Evolutionary conservation across 37 sponge, comb jelly and placozoan species (phyloP), one percentile per base, ranked within the genome.

Genomic region (Halichondria panicea): DNA sequence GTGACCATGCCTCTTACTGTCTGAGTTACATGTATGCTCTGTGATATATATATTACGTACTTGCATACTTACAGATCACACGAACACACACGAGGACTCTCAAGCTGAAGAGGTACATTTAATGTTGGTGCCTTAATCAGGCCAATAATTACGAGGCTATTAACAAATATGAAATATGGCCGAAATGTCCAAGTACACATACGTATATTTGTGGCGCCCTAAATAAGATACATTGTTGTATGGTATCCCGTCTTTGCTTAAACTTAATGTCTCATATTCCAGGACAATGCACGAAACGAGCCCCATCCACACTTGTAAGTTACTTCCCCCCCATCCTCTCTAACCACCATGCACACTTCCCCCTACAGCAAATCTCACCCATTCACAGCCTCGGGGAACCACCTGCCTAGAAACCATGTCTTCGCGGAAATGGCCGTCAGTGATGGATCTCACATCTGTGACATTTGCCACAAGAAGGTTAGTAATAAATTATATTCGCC

Each of bases 401-500:
- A 72, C 11, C 19, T 56, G 38, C 72, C 72, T 24, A 54, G 57
- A 21, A 31, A 50, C 25, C 77, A 76, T 34, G 0, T 52, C n/a
- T 76, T 76, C 37, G 38, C 44, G 21, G 55, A 37, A n/a, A 64
- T 44, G 31, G 77, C 63, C 9, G n/a, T 46, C 19, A 15, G 25
- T 25, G 66, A 62, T 7, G 55, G 55, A 39, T 1, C 50, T 3
- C 55, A 53, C 36, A 63, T 50, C 19, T 76, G 77, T 43, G 63
- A 76, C 34, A 64, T 76, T 25, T 76, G 77, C 39, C 9, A 42
- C 43, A 76, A 76, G 38, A 61, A 21, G 63, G 77, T 76, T 24
- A 2, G 74, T 8, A 25, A n/a, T n/a, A 13, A 48, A 9, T 48
- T 48, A 48, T 13, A 48, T n/a, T n/a, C n/a, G n/a, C n/a, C n/a